Evolutionary conservation across 2,113 vertebrate genomes (phyloP).

Genomic region (Sphyrna mokarran): DNA sequence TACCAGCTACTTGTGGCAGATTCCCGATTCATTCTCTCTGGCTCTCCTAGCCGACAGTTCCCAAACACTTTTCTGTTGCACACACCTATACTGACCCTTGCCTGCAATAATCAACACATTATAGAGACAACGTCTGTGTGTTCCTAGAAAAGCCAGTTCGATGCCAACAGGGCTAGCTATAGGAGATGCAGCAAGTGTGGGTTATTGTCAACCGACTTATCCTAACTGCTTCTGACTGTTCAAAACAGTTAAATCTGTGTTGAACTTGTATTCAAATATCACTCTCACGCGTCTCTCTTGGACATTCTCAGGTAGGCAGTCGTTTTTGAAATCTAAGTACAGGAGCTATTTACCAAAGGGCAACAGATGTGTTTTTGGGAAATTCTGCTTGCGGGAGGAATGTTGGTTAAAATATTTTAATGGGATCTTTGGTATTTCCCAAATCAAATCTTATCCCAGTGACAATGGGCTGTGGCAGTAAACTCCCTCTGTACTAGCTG

Average conservation of each 20-base stretch:
- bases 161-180: neutral
- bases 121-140: neutral
- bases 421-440: neutral
- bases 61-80: neutral
- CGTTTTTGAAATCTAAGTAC: neutral
- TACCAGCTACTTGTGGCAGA: neutral
- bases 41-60: neutral
- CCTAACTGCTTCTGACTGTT: no score
- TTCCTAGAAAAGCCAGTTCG: neutral
- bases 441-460: neutral
- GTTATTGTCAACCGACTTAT: neutral
- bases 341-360: neutral
- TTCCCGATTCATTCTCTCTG: neutral
- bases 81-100: neutral
- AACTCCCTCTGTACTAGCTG: neutral
- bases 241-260: no score
- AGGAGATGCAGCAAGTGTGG: neutral
- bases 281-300: neutral
- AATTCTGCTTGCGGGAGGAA: neutral
- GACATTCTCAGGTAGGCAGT: neutral
- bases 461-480: neutral
- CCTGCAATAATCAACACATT: neutral
- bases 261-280: neutral
- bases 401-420: neutral
- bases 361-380: neutral